phyloP scores from a whole-genome alignment of 2,113 vertebrate genomes.

The Xenopus laevis region DNA sequence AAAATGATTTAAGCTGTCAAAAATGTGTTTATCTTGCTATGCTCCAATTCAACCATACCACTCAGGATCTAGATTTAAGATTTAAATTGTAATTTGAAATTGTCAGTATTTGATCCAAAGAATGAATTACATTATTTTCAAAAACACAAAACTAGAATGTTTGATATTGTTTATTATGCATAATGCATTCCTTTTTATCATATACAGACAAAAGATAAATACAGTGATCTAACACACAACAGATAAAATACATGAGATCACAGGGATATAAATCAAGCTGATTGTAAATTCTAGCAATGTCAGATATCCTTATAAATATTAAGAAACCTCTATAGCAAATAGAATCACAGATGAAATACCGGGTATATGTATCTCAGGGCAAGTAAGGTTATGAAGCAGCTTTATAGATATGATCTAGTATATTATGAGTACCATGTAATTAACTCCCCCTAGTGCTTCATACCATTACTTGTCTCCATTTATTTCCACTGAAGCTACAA shows the following conservation, averaged over 20 bases:
- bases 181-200: not conserved
- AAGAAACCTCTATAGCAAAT: not conserved
- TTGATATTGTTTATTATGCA: not conserved
- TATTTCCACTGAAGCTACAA: too few species aligned
- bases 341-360: not conserved
- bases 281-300: not conserved
- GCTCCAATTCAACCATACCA: too few species aligned
- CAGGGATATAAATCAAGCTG: not conserved
- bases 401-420: not conserved
- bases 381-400: not conserved
- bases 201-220: not conserved
- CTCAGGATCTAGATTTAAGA: not conserved
- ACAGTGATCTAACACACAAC: not conserved
- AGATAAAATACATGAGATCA: not conserved
- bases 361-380: not conserved
- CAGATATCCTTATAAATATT: not conserved
- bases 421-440: not conserved
- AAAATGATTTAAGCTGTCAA: too few species aligned
- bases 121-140: not conserved
- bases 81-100: not conserved
- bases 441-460: conserved; percentile 9
- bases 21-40: too few species aligned
- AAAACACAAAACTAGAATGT: not conserved
- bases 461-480: not conserved
- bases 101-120: not conserved